Base-by-base conservation (phyloP, 2,888 invertebrate genomes). In the Conus canariensis region DNA sequence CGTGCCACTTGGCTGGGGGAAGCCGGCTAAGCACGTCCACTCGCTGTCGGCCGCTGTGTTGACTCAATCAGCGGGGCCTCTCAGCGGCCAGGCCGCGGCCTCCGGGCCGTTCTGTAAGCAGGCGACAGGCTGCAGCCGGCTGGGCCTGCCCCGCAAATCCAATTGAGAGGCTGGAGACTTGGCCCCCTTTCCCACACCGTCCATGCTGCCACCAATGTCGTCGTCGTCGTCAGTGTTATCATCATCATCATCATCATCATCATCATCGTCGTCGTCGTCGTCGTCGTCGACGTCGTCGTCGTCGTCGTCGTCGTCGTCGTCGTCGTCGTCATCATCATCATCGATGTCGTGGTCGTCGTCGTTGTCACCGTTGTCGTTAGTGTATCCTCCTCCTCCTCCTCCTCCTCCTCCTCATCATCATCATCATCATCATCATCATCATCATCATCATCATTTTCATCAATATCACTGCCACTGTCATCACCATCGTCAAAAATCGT, bases 1-100 rank as follows among this genome's bases (percentile, higher is more conserved):
- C 89, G 88, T 89, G 88, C 90, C 90, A 90, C 91, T 90, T 90
- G 90, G 90, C 30, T 30, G 90, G 45, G 74, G 58, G 89, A 89
- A 85, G 89, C 83, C 89, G 19, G 60, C 30, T 60, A n/a, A 67
- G n/a, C 25, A 22, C 25, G 22, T 64, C 89, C 89, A 89, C 85
- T 83, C 19, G 83, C 60, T 64, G 82, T 30, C 89, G n/a, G n/a
- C 70, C 19, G 22, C 89, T 89, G 85, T 89, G 89, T 89, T 83
- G 89, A 89, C 89, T 89, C 85, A 85, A 89, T 89, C 89, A 89
- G 85, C 83, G 8, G 25, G 25, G 56, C 58, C 83, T 58, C 83
- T 83, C 88, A 64, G 16, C 45, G 60, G 60, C 87, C 59, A 74
- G 16, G 22, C 80, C 56, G n/a, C 88, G 82, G n/a, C 30, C 60